phyloP scores from a whole-genome alignment of 2,888 invertebrate species.

The Campoletis raptor region DNA sequence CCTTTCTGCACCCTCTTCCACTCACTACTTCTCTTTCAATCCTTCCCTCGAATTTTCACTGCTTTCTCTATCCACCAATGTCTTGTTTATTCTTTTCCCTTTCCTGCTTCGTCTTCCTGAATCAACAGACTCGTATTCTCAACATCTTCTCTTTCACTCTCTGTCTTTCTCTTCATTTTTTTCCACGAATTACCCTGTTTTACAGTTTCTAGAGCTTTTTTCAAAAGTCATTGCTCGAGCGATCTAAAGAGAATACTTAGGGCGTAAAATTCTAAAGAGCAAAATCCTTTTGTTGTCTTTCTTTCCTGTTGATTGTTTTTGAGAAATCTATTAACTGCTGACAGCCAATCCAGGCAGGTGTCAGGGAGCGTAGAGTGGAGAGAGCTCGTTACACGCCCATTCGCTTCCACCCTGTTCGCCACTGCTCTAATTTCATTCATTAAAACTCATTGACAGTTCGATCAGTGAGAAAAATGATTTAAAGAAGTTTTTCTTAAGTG shows the following conservation, averaged over 20 bases:
- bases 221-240: neutral
- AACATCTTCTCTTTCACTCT: neutral
- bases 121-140: conserved; percentile 29
- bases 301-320: neutral
- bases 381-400: neutral
- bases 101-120: conserved; percentile 4
- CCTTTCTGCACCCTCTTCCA: neutral
- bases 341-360: too few species aligned
- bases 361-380: too few species aligned
- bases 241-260: neutral
- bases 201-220: neutral
- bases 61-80: neutral
- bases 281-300: neutral
- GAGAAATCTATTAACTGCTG: neutral
- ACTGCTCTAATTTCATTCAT: neutral
- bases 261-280: neutral
- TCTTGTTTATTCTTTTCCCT: conserved; percentile 31
- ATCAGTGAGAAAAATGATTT: neutral
- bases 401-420: neutral
- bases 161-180: neutral
- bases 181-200: conserved; percentile 10
- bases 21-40: neutral
- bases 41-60: neutral
- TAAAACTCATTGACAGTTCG: neutral
- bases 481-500: neutral